Base-by-base conservation (phyloP, 1,140 invertebrate species). In the Meteorus sp. region DNA sequence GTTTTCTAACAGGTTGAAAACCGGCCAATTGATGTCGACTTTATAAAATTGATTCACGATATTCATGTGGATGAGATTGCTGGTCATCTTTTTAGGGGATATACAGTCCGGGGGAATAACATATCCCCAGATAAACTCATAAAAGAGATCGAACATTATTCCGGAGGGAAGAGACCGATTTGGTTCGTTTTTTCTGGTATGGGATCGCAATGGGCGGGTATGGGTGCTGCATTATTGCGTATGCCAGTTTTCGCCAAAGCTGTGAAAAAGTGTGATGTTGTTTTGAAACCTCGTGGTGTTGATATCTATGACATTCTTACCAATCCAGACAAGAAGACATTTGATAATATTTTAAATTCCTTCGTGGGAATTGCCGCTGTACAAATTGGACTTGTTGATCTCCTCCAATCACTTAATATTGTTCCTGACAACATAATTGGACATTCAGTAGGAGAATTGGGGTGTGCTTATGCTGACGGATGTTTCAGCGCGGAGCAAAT, bases 121-220 rank as follows among this genome's bases (percentile, higher is more conserved):
- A 57, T 74, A 60, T n/a, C 74, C 59, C 62, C 75, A 1, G 75
- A 81, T 1, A 63, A 75, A 0, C 33, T 81, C 6, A 68, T 73
- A 1, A 78, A 75, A 55, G 81, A 84, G 37, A 75, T 85, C 8
- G 77, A 85, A 45, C 83, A 85, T 71, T 88, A 83, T 70, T 75
- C 82, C 0, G 86, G 84, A 0, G 78, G 83, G 4, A 81, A 81
- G 55, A 76, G 85, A 61, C 90, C 92, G 13, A 79, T 97, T 0
- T 94, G 92, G 84, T 94, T 90, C 77, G 86, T 96, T 7, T 97
- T 94, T 78, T 89, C 93, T 60, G 93, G 93, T 47, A 93, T 97
- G 90, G 93, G 93, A 3, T 89, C 89, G 0, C 92, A 96, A 68
- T 96, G 93, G 93, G 72, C 84, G 22, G 86, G 89, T 43, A 94